Evolutionary conservation across 1,140 invertebrate species (phyloP), one percentile per base, ranked within the genome.

Genomic region (Euura lappo): DNA sequence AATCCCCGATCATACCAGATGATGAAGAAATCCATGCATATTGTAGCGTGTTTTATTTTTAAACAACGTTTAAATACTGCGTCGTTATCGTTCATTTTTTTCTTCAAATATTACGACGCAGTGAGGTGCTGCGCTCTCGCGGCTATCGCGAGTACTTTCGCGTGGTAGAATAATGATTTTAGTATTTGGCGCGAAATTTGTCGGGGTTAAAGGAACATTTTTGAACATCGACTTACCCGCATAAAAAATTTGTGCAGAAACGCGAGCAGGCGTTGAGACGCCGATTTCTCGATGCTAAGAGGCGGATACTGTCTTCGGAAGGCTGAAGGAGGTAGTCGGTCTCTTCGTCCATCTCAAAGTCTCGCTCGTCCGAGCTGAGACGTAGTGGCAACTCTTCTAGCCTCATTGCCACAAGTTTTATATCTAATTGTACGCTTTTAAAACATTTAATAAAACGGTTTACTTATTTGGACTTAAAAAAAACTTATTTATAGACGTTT

Each of bases 271-370:
- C 79, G 65, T 79, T 83, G 10, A 85, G 77, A 71, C 80, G 79
- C 68, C 83, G 78, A 66, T 82, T 85, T 71, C 80, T 78, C 10
- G 73, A 77, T 4, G 82, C 78, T 47, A 85, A 74, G 10, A 84
- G 78, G 42, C 82, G 74, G 47, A 85, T 82, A 77, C 80, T 84
- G 76, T 86, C 80, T 72, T 88, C 84, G 11, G 88, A 78, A 47
- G 89, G 87, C 69, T 88, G 89, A 70, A 93, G 83, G 74, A 93
- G 87, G 84, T 91, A 91, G 78, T 92, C 91, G 45, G 90, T 90
- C 80, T 90, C 91, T 79, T 92, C 90, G 76, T 91, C 91, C 87
- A 91, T 90, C 84, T 92, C 91, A 84, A 92, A 92, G 80, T 90
- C 88, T 80, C 88, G 88, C 81, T 89, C 87, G 42, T 89, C 88